These are phyloP conservation scores for Tridacna crocea DNA, from an alignment of 2,888 invertebrate species.

Conservation along the genomic window DNA sequence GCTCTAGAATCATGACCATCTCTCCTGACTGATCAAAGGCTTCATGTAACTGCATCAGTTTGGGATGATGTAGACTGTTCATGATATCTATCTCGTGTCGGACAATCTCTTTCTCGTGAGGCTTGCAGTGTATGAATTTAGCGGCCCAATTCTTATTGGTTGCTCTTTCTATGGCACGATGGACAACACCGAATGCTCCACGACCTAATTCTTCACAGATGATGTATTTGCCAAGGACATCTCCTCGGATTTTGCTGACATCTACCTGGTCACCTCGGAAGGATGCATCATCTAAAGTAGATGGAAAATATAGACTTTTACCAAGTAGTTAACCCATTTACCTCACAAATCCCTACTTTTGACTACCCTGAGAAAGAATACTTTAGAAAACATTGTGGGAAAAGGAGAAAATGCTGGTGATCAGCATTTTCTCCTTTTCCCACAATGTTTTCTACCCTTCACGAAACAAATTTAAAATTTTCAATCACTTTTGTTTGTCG, in stretches of 20 bases:
- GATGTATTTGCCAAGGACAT: constrained; percentile 82
- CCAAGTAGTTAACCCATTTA: too few relatives aligned
- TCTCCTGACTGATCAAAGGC: constrained; percentile 84
- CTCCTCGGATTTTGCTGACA: constrained; percentile 78
- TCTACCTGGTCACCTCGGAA: constrained; percentile 77
- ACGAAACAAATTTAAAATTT: too few relatives aligned
- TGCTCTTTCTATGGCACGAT: constrained; percentile 84
- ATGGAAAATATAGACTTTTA: constrained; percentile 5
- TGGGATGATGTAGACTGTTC: constrained; percentile 84
- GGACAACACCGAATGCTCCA: constrained; percentile 85
- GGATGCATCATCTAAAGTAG: constrained; percentile 65
- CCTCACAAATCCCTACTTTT: too few relatives aligned
- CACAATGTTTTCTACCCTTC: too few relatives aligned
- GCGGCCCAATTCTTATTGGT: constrained; percentile 85
- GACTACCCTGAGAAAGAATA: too few relatives aligned
- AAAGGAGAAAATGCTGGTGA: too few relatives aligned
- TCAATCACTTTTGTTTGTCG: too few relatives aligned
- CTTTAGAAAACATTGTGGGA: too few relatives aligned
- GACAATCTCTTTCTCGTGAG: constrained; percentile 84
- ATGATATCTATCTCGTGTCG: constrained; percentile 84
- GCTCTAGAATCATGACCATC: constrained; percentile 85
- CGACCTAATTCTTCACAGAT: constrained; percentile 83
- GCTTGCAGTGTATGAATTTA: constrained; percentile 84
- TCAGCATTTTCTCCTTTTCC: too few relatives aligned
- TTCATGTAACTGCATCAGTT: constrained; percentile 84